Evolutionary conservation across 2,797 vertebrate species (phyloP).

Genomic region (Silurus aristotelis): DNA sequence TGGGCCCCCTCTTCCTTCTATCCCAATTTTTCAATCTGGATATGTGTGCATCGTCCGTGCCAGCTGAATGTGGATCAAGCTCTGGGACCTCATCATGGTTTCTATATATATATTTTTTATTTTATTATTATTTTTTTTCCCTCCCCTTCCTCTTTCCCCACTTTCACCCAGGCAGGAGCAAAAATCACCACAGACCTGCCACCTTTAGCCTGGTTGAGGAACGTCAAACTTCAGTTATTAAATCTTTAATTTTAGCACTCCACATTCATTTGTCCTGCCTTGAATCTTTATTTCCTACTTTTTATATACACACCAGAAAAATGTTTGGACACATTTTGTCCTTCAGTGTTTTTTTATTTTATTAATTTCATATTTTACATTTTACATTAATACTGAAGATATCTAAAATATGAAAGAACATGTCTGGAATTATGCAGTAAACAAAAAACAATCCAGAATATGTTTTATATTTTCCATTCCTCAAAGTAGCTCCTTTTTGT

Average conservation of each 20-base stretch:
- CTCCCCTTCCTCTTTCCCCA: constrained; percentile 63
- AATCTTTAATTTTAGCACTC: constrained; percentile 70
- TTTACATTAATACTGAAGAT: too few relatives aligned
- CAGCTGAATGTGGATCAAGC: constrained; percentile 77
- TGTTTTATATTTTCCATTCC: too few relatives aligned
- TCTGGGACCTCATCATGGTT: constrained; percentile 72
- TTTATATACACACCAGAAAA: constrained; percentile 22
- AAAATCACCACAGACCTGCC: constrained; percentile 72
- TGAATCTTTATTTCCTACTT: constrained; percentile 68
- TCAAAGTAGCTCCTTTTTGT: too few relatives aligned
- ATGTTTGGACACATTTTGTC: not conserved
- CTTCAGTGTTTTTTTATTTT: constrained; percentile 67
- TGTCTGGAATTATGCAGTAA: too few relatives aligned
- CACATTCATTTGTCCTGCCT: constrained; percentile 65
- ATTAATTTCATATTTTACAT: too few relatives aligned
- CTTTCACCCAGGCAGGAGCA: constrained; percentile 72
- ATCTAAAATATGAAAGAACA: too few relatives aligned
- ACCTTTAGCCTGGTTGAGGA: constrained; percentile 71
- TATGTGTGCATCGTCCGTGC: constrained; percentile 74
- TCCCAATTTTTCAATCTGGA: constrained; percentile 57
- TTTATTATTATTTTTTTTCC: constrained; percentile 61
- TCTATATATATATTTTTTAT: constrained; percentile 51
- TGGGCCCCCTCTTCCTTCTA: constrained; percentile 78
- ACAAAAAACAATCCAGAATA: too few relatives aligned
- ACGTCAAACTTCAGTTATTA: constrained; percentile 62